phyloP scores from a whole-genome alignment of 2,888 invertebrate species.

The Tubulanus polymorphus region DNA sequence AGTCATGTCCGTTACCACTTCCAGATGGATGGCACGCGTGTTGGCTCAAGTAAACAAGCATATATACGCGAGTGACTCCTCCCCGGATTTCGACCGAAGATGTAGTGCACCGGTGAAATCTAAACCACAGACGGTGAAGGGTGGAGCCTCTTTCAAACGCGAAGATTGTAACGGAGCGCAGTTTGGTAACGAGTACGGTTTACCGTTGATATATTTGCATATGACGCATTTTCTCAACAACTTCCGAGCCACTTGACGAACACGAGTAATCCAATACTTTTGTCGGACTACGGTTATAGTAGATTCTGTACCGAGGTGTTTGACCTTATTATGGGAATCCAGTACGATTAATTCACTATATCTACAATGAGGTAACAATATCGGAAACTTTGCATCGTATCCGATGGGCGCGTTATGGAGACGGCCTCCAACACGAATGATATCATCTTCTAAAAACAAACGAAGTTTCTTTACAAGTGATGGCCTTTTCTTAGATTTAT shows the following conservation, averaged over 20 bases:
- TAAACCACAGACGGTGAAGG: constrained; percentile 18
- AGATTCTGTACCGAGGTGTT: background rate
- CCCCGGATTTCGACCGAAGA: constrained; percentile 4
- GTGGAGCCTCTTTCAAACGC: constrained; percentile 4
- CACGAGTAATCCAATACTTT: constrained; percentile 16
- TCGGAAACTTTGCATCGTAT: background rate
- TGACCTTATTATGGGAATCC: background rate
- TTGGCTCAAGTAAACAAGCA: constrained; percentile 19
- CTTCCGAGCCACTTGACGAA: constrained; percentile 7
- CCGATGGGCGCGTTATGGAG: background rate
- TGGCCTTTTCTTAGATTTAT: too few relatives aligned
- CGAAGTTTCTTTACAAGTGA: background rate
- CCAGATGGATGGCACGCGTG: constrained; percentile 20
- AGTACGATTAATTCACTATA: background rate
- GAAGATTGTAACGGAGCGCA: too few relatives aligned
- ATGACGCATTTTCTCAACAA: constrained; percentile 13
- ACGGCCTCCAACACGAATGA: background rate
- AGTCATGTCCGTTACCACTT: constrained; percentile 13
- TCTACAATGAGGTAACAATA: background rate
- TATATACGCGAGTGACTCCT: constrained; percentile 15
- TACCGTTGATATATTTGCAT: constrained; percentile 16
- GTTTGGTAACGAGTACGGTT: too few relatives aligned
- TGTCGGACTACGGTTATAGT: constrained; percentile 16
- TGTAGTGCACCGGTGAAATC: constrained; percentile 16
- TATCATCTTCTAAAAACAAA: background rate